A percentile compares a stretch with the other conserved stretches of the same genome.
Conservation (phyloP, 2,113 vertebrate genomes). For the human (Homo sapiens) region DNA sequence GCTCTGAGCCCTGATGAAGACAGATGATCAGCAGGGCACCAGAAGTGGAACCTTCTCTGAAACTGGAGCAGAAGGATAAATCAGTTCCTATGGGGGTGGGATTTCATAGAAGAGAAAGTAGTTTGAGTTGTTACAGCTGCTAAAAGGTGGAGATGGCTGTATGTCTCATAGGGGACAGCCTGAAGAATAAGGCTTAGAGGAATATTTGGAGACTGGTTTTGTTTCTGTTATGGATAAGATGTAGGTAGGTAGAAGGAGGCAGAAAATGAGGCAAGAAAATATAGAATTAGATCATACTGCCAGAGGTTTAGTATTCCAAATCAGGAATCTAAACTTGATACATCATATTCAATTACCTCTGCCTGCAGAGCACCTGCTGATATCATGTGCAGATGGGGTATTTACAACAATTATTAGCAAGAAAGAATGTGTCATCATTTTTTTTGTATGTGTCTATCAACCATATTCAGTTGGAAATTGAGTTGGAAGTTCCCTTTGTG, state of each 20-base stretch:
- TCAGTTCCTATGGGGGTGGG: neutral
- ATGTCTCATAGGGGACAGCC: neutral
- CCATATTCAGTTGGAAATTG: neutral
- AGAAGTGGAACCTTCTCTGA: neutral
- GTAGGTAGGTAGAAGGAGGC: neutral
- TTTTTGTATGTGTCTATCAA: neutral
- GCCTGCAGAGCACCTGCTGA: neutral
- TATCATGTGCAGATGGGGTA: neutral
- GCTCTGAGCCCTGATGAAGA: neutral
- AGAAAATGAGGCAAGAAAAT: neutral
- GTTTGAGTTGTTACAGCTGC: neutral
- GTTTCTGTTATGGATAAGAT: neutral
- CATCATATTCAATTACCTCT: neutral
- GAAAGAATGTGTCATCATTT: neutral
- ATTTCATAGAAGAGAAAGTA: neutral
- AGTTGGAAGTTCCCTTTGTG: neutral
- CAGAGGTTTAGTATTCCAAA: neutral
- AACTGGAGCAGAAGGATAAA: neutral
- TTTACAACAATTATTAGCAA: neutral
- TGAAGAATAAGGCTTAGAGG: neutral
- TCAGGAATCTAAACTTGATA: neutral
- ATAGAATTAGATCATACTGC: neutral
- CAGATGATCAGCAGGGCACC: too few relatives aligned
- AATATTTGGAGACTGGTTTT: neutral
- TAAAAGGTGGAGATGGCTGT: neutral